Evolutionary conservation across 2,888 invertebrate genomes (phyloP), one percentile per base, ranked within the genome.

Genomic region (Geotrupes spiniger): DNA sequence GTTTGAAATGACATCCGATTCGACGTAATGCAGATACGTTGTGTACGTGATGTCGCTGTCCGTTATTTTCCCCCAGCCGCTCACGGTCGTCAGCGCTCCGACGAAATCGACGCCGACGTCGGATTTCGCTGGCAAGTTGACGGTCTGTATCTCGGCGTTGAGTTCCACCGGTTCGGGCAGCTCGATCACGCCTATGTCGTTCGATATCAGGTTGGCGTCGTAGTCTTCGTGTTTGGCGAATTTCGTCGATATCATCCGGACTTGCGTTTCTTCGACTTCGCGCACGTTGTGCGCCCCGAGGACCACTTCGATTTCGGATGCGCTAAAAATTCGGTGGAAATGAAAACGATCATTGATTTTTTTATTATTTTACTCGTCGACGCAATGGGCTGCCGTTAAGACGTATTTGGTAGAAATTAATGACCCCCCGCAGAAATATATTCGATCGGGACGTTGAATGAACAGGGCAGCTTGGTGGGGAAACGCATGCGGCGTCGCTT

Each of bases 371-470:
- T 36, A 36, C 36, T 14, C 6, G 11, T 41, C 41, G 8, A 28
- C 15, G 63, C 79, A 79, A 60, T 78, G 79, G 1, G 78, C 79
- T 1, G 78, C 78, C 0, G 78, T 77, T 29, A 79, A 57, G 40
- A 78, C 71, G 74, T 75, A 77, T 52, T 74, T 68, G 4, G 58
- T 66, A 46, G 72, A 69, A 4, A 79, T 58, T 10, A 79, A 67
- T 0, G 77, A 69, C 1, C 76, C 78, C 1, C 79, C 78, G 50
- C 79, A 79, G 67, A 78, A 78, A 0, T 76, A 76, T 17, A 74
- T 51, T 49, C 72, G 71, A 6, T 40, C 42, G 10, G 46, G 16
- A 14, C 11, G 36, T 36, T 42, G 47, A 29, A 56, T 44, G 16
- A 54, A 42, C 12, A 54, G 39, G 17, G 26, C 56, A 47, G 58